These are phyloP conservation scores for Junonia oenone DNA, from an alignment of 2,888 invertebrate species.

Conservation along the genomic window DNA sequence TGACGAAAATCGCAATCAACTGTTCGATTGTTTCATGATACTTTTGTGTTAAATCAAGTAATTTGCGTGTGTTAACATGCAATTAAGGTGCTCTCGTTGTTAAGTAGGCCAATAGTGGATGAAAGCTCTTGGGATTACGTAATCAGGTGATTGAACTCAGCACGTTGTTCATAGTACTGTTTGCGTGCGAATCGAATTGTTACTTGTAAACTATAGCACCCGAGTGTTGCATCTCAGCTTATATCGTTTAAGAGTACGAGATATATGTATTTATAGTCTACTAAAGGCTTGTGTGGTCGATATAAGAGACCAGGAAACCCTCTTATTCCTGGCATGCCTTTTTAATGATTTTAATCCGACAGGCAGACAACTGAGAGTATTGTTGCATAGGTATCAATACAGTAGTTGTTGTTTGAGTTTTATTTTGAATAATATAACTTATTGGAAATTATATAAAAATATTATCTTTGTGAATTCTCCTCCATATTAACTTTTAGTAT, in stretches of 20 bases:
- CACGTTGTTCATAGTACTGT: slow-evolving; percentile 35
- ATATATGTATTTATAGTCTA: not conserved
- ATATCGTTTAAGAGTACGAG: not conserved
- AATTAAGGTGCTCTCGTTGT: slow-evolving; percentile 38
- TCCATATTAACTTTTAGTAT: too few species aligned
- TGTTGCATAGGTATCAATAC: too few species aligned
- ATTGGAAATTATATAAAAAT: too few species aligned
- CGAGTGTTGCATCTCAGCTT: not conserved
- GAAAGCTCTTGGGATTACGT: slow-evolving; percentile 48
- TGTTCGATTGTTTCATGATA: slow-evolving; percentile 24
- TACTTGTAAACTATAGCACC: slow-evolving; percentile 26
- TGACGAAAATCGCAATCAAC: slow-evolving; percentile 13
- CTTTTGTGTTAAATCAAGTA: slow-evolving; percentile 28
- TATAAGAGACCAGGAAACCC: not conserved
- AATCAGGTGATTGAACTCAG: slow-evolving; percentile 56
- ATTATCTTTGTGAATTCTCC: too few species aligned
- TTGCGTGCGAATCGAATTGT: slow-evolving; percentile 58
- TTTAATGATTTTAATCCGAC: too few species aligned
- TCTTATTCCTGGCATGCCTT: not conserved
- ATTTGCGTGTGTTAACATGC: slow-evolving; percentile 37
- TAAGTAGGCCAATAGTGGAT: slow-evolving; percentile 34
- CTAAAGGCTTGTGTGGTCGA: not conserved
- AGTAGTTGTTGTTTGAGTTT: too few species aligned
- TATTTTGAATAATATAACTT: too few species aligned
- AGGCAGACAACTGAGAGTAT: too few species aligned